These are phyloP conservation scores for Matsumyia berberina DNA, from an alignment of 2,888 invertebrate species.

Conservation along the genomic window DNA sequence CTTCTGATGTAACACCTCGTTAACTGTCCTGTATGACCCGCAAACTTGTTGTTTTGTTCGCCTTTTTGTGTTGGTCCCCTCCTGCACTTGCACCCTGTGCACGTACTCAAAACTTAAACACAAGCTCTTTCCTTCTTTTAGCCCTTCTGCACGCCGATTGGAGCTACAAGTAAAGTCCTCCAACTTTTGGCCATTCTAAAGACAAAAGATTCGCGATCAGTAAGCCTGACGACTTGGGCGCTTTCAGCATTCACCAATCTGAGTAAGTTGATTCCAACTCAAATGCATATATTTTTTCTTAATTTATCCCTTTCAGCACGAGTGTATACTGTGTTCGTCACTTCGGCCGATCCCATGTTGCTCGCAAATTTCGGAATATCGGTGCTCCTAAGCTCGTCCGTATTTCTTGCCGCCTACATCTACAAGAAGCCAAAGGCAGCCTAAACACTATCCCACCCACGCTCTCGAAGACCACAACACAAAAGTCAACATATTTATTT, in stretches of 20 bases:
- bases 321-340: conserved; percentile 91
- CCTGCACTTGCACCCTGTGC: not conserved
- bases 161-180: conserved; percentile 92
- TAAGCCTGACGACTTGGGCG: conserved; percentile 92
- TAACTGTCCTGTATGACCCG: conserved; percentile 5
- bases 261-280: conserved; percentile 86
- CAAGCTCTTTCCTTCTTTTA: conserved; percentile 74
- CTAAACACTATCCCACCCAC: conserved; percentile 15
- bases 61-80: not conserved
- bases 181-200: conserved; percentile 90
- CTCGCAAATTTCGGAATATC: conserved; percentile 91
- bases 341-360: conserved; percentile 90
- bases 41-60: conserved; percentile 1
- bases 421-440: conserved; percentile 86
- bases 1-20: not conserved
- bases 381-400: conserved; percentile 88
- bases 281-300: not conserved
- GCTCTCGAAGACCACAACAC: conserved; percentile 20
- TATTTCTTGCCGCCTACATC: conserved; percentile 89
- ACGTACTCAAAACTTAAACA: not conserved
- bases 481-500: conserved; percentile 58
- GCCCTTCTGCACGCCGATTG: conserved; percentile 87
- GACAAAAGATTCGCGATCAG: conserved; percentile 89
- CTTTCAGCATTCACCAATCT: conserved; percentile 92
- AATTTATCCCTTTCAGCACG: conserved; percentile 86